phyloP scores from a whole-genome alignment of 1,140 invertebrate species.

The Rhopalosiphum maidis region DNA sequence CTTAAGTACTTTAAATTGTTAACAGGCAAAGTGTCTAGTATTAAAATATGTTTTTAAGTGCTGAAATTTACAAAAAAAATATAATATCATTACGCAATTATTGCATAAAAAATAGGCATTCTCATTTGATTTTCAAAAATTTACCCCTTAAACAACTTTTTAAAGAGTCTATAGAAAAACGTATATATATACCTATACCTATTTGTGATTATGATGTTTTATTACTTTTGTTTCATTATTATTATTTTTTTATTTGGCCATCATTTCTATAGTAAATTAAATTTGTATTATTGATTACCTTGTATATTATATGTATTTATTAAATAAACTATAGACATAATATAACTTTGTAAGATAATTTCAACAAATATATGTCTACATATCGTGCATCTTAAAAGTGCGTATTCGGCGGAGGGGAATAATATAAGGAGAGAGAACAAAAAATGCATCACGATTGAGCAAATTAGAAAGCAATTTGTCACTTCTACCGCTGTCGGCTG shows the following conservation, averaged over 20 bases:
- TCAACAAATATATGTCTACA: not conserved
- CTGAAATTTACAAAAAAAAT: not conserved
- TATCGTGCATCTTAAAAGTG: not conserved
- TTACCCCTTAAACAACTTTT: too few relatives aligned
- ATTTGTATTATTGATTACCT: too few relatives aligned
- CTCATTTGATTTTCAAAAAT: not conserved
- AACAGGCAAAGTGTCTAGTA: not conserved
- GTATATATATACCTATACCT: too few relatives aligned
- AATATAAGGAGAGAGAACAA: not conserved
- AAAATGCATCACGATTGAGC: not conserved
- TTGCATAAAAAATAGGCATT: not conserved
- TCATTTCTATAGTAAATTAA: not conserved
- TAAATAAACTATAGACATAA: not conserved
- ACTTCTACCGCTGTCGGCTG: not conserved
- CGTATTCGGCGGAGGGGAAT: not conserved
- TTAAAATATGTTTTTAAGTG: not conserved
- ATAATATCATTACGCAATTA: not conserved
- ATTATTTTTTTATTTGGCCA: not conserved
- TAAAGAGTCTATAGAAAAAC: too few relatives aligned
- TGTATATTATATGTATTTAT: not conserved
- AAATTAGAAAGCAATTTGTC: conserved; percentile 46
- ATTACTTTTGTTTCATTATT: not conserved
- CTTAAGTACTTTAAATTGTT: not conserved
- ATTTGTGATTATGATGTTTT: too few relatives aligned
- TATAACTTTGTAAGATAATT: not conserved